phyloP scores from a whole-genome alignment of 92 coral and sea anemone genomes.

The Plumapathes pennacea region DNA sequence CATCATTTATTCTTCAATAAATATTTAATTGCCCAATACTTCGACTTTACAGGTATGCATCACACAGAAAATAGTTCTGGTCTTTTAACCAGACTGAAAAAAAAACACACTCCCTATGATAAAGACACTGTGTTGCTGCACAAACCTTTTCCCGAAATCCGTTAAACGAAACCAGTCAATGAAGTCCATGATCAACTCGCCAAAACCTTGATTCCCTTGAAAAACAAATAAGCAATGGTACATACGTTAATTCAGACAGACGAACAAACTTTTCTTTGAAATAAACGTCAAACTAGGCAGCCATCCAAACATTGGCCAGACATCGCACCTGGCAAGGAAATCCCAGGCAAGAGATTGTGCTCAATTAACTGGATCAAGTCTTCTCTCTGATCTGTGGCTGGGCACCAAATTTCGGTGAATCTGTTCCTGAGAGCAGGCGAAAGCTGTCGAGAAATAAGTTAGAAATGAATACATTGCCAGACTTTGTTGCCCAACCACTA shows the following conservation, averaged over 20 bases:
- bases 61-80: not conserved
- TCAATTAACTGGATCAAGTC: slow-evolving; percentile 87
- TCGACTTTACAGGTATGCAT: not conserved
- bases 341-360: slow-evolving; percentile 79
- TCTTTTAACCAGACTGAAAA: not conserved
- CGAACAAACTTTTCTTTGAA: no score
- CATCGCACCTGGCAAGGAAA: slow-evolving; percentile 4
- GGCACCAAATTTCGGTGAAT: slow-evolving; percentile 99
- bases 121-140: not conserved
- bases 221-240: not conserved
- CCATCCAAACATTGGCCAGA: not conserved
- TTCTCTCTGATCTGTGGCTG: slow-evolving; percentile 64
- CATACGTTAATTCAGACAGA: not conserved
- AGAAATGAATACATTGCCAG: no score
- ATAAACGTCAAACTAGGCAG: not conserved
- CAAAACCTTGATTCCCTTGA: slow-evolving; percentile 77
- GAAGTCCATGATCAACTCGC: slow-evolving; percentile 82
- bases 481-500: not conserved
- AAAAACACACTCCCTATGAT: not conserved
- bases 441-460: slow-evolving; percentile 62
- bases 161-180: slow-evolving; percentile 84
- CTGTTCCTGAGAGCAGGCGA: slow-evolving; percentile 97
- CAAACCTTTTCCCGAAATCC: slow-evolving; percentile 84
- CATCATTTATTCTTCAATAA: not conserved
- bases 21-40: not conserved